These are phyloP conservation scores for Setophaga kirtlandii DNA, from an alignment of 2,113 vertebrate species.

Conservation along the genomic window DNA sequence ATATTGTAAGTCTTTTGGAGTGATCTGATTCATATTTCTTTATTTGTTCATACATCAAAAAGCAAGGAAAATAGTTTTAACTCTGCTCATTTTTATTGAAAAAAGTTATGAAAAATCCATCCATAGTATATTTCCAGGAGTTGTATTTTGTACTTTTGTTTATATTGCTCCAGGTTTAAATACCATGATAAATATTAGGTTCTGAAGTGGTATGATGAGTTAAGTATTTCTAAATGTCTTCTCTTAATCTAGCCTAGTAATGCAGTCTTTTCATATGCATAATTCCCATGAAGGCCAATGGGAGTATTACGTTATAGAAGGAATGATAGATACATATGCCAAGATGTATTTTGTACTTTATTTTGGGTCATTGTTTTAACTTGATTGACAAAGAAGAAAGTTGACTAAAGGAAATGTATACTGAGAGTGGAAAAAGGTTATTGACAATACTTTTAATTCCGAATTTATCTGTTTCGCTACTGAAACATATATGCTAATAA, in stretches of 20 bases:
- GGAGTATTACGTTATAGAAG: neutral
- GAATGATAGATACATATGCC: neutral
- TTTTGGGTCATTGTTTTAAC: conserved; percentile 4
- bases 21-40: neutral
- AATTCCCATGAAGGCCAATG: neutral
- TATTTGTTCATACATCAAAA: neutral
- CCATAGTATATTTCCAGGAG: neutral
- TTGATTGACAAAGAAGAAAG: neutral
- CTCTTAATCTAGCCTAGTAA: conserved; percentile 2
- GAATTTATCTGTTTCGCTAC: neutral
- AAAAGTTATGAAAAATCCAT: neutral
- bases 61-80: neutral
- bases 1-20: neutral
- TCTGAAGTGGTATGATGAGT: conserved; percentile 9
- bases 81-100: neutral
- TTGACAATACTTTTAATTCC: neutral
- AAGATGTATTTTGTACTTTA: neutral
- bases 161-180: neutral
- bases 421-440: neutral
- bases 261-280: neutral
- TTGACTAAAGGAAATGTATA: neutral
- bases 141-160: neutral
- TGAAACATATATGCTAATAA: neutral
- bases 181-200: neutral
- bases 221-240: conserved; percentile 17